Percentiles rank a stretch among this genome's conserved stretches.
Evolutionary conservation across 1,140 invertebrate genomes (phyloP).

Genomic region (Papilio polytes): DNA sequence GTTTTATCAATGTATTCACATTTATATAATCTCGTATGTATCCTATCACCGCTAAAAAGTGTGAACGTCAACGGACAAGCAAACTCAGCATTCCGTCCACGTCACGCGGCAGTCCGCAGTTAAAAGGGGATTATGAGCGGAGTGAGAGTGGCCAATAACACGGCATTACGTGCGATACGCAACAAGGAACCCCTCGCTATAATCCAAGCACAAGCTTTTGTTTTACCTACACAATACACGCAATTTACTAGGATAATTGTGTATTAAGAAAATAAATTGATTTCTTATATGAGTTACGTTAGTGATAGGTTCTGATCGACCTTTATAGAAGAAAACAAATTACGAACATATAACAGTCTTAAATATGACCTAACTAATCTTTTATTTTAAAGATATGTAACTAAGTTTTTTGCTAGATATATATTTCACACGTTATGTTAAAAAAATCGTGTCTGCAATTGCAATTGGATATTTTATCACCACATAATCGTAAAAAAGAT

Average conservation of each 20-base stretch:
- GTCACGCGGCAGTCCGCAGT: constrained; percentile 65
- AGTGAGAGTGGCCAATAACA: constrained; percentile 76
- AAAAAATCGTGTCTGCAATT: too few relatives aligned
- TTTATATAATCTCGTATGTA: constrained; percentile 18
- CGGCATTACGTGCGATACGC: constrained; percentile 63
- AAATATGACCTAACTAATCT: too few relatives aligned
- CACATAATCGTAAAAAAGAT: not conserved
- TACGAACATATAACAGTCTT: too few relatives aligned
- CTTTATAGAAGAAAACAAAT: too few relatives aligned
- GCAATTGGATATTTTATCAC: constrained; percentile 30
- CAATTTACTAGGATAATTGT: not conserved
- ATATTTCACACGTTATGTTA: too few relatives aligned
- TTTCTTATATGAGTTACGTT: not conserved
- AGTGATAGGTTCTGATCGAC: too few relatives aligned
- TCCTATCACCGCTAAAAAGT: constrained; percentile 60
- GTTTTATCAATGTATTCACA: not conserved
- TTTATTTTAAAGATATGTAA: too few relatives aligned
- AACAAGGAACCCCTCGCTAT: constrained; percentile 59
- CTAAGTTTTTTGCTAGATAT: too few relatives aligned
- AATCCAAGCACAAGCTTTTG: constrained; percentile 61
- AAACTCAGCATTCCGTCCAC: constrained; percentile 66
- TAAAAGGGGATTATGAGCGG: constrained; percentile 79
- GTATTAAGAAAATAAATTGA: not conserved
- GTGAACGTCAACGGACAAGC: constrained; percentile 65
- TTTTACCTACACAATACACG: constrained; percentile 38